Conservation (phyloP, 53 echinoderm and acorn worm species). For the Mesocentrotus franciscanus region DNA sequence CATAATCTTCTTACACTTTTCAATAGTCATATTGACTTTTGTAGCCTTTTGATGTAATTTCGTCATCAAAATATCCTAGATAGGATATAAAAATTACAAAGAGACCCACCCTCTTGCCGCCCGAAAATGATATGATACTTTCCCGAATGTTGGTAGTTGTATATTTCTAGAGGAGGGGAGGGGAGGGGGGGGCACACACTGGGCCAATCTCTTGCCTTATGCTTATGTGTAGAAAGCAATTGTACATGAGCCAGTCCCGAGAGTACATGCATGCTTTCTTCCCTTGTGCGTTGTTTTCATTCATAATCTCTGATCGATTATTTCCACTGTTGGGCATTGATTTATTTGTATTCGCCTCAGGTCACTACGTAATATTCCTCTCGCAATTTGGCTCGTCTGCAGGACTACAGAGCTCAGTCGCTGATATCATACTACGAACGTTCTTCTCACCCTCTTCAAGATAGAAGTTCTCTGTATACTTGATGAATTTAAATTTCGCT, state of each 20-base stretch:
- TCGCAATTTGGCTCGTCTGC: not conserved
- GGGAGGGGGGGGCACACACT: no score
- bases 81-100: no score
- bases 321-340: constrained; percentile 18
- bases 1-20: no score
- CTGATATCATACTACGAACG: not conserved
- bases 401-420: not conserved
- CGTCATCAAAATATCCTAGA: no score
- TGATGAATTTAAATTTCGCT: no score
- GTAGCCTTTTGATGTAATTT: no score
- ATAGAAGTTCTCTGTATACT: not conserved
- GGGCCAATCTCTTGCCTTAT: no score
- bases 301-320: constrained; percentile 23
- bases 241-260: not conserved
- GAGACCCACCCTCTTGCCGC: no score
- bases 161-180: no score
- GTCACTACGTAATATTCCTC: constrained; percentile 8
- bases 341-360: constrained; percentile 23
- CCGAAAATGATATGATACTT: no score
- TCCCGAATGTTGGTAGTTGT: no score
- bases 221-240: not conserved
- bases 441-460: not conserved
- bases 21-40: no score
- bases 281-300: not conserved
- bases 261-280: not conserved